Percentiles rank a stretch among this genome's conserved stretches.
Conservation (phyloP, 2,888 invertebrate genomes). For the Prosopocoilus inquinatus region DNA sequence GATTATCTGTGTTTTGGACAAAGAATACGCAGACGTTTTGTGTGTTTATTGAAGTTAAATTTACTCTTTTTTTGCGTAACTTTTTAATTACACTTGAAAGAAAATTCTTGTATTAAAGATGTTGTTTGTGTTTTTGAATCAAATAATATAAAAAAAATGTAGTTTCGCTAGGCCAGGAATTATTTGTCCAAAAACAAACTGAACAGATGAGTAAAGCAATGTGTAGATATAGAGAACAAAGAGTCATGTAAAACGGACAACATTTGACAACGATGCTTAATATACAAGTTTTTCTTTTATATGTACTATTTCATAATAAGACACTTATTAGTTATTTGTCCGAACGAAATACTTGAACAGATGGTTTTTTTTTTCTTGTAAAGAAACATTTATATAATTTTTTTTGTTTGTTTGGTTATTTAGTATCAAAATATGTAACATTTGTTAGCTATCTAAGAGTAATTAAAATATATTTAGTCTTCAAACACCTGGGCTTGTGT, state of each 20-base stretch:
- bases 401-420: conserved; percentile 31
- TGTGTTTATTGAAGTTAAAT: too few species aligned
- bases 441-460: conserved; percentile 46
- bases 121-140: too few species aligned
- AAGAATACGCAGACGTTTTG: not conserved
- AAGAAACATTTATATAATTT: conserved; percentile 13
- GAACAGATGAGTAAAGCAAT: conserved; percentile 25
- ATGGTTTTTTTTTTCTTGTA: conserved; percentile 9
- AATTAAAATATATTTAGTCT: conserved; percentile 48
- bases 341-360: conserved; percentile 27
- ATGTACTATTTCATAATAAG: conserved; percentile 35
- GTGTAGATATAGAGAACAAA: conserved; percentile 9
- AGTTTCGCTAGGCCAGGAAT: not conserved
- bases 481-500: conserved; percentile 23
- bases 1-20: not conserved
- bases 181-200: not conserved
- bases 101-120: too few species aligned
- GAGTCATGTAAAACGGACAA: conserved; percentile 19
- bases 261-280: conserved; percentile 29
- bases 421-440: conserved; percentile 52
- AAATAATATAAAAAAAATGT: not conserved
- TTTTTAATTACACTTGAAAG: conserved; percentile 2
- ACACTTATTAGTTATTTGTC: conserved; percentile 36
- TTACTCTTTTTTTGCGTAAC: too few species aligned
- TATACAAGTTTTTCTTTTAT: conserved; percentile 23